A percentile compares a stretch with the other conserved stretches of the same genome.
phyloP scores from a whole-genome alignment of 2,888 invertebrate genomes.

The Tuberolachnus salignus region DNA sequence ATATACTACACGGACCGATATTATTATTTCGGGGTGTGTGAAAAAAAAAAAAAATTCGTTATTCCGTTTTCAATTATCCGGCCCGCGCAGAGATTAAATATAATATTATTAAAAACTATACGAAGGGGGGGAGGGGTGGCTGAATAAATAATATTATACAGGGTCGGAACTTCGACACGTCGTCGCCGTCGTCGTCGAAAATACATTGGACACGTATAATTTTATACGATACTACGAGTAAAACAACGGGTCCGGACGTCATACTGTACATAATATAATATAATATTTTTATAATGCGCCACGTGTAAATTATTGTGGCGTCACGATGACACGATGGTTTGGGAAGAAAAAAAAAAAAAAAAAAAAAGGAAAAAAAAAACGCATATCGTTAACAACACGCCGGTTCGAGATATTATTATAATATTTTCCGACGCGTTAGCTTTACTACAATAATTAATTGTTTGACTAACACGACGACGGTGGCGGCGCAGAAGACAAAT shows the following conservation, averaged over 20 bases:
- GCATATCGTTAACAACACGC: too few relatives aligned
- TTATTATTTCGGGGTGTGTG: too few relatives aligned
- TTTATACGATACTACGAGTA: background rate
- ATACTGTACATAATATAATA: background rate
- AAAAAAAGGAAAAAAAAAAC: too few relatives aligned
- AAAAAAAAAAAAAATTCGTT: too few relatives aligned
- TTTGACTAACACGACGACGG: constrained; percentile 3
- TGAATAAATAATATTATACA: background rate
- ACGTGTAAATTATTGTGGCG: constrained; percentile 35
- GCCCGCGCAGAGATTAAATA: too few relatives aligned
- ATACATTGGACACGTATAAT: background rate
- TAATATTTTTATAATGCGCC: background rate
- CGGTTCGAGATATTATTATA: background rate
- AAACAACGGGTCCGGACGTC: constrained; percentile 18
- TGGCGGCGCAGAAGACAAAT: background rate
- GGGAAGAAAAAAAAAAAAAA: background rate
- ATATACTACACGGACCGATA: too few relatives aligned
- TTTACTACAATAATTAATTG: constrained; percentile 44
- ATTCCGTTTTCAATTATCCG: too few relatives aligned
- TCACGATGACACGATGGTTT: constrained; percentile 45
- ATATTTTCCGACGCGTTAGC: constrained; percentile 11
- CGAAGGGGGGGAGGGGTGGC: background rate
- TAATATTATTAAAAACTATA: too few relatives aligned
- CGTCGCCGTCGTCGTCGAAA: background rate
- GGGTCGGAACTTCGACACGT: background rate